Percentiles rank a stretch among this genome's conserved stretches.
These are phyloP conservation scores for Caenorhabditis wallacei DNA, from an alignment of 2,888 invertebrate genomes.

Conservation along the genomic window DNA sequence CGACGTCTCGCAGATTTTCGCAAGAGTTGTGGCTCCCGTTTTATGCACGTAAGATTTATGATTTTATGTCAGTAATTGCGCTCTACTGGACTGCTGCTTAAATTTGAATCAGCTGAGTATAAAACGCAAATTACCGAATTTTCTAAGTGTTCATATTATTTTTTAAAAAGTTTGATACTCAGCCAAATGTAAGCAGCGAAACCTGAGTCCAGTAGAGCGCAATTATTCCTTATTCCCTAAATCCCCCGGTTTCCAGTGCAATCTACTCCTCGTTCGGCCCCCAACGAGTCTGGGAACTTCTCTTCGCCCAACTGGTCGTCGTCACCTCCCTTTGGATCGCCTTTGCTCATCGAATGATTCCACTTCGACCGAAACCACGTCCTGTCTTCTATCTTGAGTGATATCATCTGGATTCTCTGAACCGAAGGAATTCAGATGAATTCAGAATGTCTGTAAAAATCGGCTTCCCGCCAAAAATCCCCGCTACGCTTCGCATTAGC, in stretches of 20 bases:
- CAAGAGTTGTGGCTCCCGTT: constrained; percentile 53
- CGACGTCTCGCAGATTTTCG: constrained; percentile 57
- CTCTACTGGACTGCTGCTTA: no score
- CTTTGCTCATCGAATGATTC: constrained; percentile 58
- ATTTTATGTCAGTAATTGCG: no score
- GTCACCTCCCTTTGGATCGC: constrained; percentile 53
- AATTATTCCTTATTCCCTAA: not conserved
- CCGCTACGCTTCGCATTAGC: constrained; percentile 65
- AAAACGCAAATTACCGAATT: no score
- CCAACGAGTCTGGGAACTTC: constrained; percentile 55
- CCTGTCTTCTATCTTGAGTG: constrained; percentile 61
- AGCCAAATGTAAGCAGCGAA: no score
- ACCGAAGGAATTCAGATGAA: not conserved
- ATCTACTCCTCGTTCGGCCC: constrained; percentile 60
- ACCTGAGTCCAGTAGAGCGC: no score
- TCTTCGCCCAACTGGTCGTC: constrained; percentile 46
- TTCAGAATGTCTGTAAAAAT: constrained; percentile 53
- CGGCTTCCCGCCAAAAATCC: constrained; percentile 19
- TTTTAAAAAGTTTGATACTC: no score
- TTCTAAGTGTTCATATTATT: no score
- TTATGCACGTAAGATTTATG: constrained; percentile 61
- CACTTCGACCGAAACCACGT: constrained; percentile 58
- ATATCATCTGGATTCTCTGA: not conserved
- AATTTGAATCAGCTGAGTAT: no score
- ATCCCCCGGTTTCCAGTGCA: constrained; percentile 6